Evolutionary conservation across 2,113 vertebrate genomes (phyloP), one percentile per base, ranked within the genome.

Genomic region (Cromileptes altivelis): DNA sequence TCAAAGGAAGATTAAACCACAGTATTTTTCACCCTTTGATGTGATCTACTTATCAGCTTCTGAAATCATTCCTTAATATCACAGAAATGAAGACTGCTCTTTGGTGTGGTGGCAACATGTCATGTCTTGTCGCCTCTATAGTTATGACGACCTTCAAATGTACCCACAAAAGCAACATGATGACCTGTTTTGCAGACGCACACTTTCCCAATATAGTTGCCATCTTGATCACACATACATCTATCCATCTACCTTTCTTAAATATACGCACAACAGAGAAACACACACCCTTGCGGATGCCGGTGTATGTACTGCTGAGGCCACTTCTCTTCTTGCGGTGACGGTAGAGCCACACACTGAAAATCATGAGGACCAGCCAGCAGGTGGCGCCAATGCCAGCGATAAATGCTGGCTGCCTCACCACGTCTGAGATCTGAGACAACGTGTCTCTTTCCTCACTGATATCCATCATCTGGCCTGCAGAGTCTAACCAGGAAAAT

Each of bases 321-420:
- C 97, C 97, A 0, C 87, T 97, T 81, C 98, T 95, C 92, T 98
- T 99, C 95, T 98, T 98, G 17, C 97, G 94, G 88, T 99, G 97
- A 0, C 97, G 95, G 64, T 99, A 99, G 0, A 99, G 95, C 98
- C 97, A 99, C 93, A 98, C 96, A 62, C 98, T 98, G 92, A 98
- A 98, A 71, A 98, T 96, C 97, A 97, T 98, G 30, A 99, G 97
- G 70, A 98, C 94, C 82, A 98, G 87, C 98, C 98, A 99, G 80
- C 97, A 98, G 88, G 97, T 97, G 23, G 97, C 97, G 40, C 98
- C 97, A 17, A 98, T 98, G 57, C 97, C 97, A 0, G 97, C 98
- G 1, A 99, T 99, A 89, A 99, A 99, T 0, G 98, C 98, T 0
- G 98, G 98, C 65, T 98, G 96, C 89, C 96, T 97, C 62, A 98